phyloP scores from a whole-genome alignment of 1,140 invertebrate species.

The Diprion similis region DNA sequence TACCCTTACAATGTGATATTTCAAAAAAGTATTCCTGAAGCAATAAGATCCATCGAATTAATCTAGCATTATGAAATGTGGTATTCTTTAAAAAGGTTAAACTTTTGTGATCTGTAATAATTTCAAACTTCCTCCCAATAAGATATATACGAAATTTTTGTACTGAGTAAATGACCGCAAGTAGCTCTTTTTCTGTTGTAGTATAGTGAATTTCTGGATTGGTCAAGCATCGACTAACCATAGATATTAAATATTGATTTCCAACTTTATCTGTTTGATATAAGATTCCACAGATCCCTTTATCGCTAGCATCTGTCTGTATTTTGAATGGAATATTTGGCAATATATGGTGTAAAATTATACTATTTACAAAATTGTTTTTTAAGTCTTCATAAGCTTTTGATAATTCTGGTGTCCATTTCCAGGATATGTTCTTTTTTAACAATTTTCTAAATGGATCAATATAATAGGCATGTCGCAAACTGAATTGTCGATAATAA shows the following conservation, averaged over 20 bases:
- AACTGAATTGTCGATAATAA: slow-evolving; percentile 37
- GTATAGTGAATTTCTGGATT: slow-evolving; percentile 12
- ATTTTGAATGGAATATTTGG: slow-evolving; percentile 30
- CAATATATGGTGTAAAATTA: slow-evolving; percentile 27
- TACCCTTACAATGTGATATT: slow-evolving; percentile 13
- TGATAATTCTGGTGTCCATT: slow-evolving; percentile 8
- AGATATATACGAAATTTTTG: slow-evolving; percentile 13
- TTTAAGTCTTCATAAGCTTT: slow-evolving; percentile 27
- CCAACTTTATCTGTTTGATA: slow-evolving; percentile 13
- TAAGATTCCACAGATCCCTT: slow-evolving; percentile 24
- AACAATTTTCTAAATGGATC: slow-evolving; percentile 37
- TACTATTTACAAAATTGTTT: slow-evolving; percentile 25
- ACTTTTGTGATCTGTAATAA: slow-evolving; percentile 13
- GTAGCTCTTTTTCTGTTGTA: slow-evolving; percentile 19
- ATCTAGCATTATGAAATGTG: not conserved
- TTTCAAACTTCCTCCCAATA: not conserved
- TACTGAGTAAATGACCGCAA: slow-evolving; percentile 16
- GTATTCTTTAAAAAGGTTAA: slow-evolving; percentile 14
- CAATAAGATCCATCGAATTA: slow-evolving; percentile 14
- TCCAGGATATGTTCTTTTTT: slow-evolving; percentile 29
- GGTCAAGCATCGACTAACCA: slow-evolving; percentile 17
- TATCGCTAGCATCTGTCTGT: slow-evolving; percentile 28
- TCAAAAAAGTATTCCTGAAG: slow-evolving; percentile 17
- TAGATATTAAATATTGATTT: slow-evolving; percentile 28
- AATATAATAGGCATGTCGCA: slow-evolving; percentile 26